These are phyloP conservation scores for Helogale parvula DNA, from an alignment of 2,113 vertebrate genomes.

Conservation along the genomic window DNA sequence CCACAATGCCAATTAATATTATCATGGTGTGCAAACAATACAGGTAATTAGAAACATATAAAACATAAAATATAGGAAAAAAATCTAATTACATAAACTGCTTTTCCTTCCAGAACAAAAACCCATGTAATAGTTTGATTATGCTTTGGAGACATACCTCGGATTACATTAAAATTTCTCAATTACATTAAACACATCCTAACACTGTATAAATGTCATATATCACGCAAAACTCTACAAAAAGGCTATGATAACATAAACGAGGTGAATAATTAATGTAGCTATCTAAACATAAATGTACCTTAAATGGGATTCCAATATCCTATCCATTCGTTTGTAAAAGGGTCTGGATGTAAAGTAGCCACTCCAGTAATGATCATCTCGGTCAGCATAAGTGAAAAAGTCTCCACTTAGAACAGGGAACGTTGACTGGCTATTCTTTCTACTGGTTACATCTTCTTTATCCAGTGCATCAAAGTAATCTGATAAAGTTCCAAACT, in stretches of 20 bases:
- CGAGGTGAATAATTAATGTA: background rate
- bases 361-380: slow-evolving; percentile 97
- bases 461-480: slow-evolving; percentile 91
- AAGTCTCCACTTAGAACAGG: slow-evolving; percentile 94
- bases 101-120: slow-evolving; percentile 41
- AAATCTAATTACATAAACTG: slow-evolving; percentile 15
- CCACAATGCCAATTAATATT: background rate
- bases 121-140: background rate
- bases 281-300: slow-evolving; percentile 63
- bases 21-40: background rate
- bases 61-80: background rate
- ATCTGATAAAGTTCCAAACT: slow-evolving; percentile 95
- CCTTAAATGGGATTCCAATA: slow-evolving; percentile 92
- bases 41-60: background rate
- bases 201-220: background rate
- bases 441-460: slow-evolving; percentile 75
- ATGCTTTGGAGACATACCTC: background rate
- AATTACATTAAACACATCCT: slow-evolving; percentile 17
- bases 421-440: slow-evolving; percentile 79
- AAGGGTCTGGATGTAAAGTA: slow-evolving; percentile 97
- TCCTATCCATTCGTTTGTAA: slow-evolving; percentile 93
- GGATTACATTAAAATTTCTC: background rate
- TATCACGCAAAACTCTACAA: background rate
- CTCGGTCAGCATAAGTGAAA: slow-evolving; percentile 96
- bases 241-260: background rate